A percentile compares a stretch with the other conserved stretches of the same genome.
These are phyloP conservation scores for Solea senegalensis DNA, from an alignment of 2,113 vertebrate genomes.

Conservation along the genomic window DNA sequence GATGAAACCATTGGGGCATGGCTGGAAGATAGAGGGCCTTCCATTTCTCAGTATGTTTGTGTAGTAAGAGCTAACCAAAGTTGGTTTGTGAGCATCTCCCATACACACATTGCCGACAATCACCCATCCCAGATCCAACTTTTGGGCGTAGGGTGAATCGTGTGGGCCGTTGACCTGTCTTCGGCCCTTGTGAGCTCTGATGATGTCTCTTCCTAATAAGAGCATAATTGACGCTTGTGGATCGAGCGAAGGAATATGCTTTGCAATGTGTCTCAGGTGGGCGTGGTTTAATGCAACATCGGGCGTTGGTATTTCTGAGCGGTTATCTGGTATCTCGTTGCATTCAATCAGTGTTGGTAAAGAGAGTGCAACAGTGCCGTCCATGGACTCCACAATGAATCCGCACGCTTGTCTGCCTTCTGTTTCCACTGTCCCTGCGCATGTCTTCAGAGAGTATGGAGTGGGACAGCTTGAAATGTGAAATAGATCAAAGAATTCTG, in stretches of 20 bases:
- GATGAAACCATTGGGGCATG: neutral
- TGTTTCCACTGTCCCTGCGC: no score
- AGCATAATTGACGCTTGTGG: neutral
- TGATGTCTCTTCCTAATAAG: neutral
- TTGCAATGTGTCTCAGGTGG: neutral
- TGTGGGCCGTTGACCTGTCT: neutral
- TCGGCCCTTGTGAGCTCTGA: neutral
- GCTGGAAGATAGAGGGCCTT: neutral
- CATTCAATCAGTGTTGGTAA: no score
- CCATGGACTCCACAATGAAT: no score
- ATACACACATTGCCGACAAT: neutral
- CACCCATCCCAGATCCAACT: neutral
- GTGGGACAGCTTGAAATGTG: no score
- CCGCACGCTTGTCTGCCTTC: no score
- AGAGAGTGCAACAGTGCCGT: no score
- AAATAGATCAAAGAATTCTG: no score
- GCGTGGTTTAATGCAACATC: neutral
- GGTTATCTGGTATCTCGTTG: neutral
- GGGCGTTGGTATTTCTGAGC: neutral
- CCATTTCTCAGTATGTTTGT: neutral
- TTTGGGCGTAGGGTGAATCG: neutral
- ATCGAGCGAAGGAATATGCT: neutral
- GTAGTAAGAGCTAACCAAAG: neutral
- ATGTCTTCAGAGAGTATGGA: no score
- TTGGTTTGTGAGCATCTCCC: neutral